These are phyloP conservation scores for Meloidogyne floridensis DNA, from an alignment of 1,140 invertebrate genomes.

Conservation along the genomic window DNA sequence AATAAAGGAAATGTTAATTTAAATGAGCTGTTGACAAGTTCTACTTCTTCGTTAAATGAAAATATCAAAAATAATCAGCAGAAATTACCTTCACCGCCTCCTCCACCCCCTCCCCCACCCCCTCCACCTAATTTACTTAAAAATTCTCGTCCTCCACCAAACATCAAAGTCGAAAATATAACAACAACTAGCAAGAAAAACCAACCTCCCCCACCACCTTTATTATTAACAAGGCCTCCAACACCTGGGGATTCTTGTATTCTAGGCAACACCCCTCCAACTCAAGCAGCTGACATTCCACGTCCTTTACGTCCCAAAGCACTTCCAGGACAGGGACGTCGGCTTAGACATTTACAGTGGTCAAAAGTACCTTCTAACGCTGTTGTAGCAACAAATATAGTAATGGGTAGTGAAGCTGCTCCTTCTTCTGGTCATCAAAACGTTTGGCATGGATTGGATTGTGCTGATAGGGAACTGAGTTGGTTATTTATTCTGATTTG, in stretches of 20 bases:
- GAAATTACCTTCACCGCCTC: not conserved
- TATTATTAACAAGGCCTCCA: not conserved
- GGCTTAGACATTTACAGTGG: slow-evolving; percentile 53
- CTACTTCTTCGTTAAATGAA: not conserved
- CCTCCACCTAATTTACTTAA: slow-evolving; percentile 51
- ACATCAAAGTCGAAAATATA: slow-evolving; percentile 23
- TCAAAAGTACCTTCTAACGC: slow-evolving; percentile 70
- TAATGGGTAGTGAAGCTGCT: slow-evolving; percentile 73
- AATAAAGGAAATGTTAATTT: not conserved
- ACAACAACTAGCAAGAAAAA: not conserved
- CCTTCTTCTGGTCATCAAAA: slow-evolving; percentile 28
- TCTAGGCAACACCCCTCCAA: not conserved
- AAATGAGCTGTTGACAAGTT: not conserved
- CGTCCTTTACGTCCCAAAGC: slow-evolving; percentile 34
- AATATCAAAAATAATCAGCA: not conserved
- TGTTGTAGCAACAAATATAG: slow-evolving; percentile 71
- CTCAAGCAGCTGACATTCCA: slow-evolving; percentile 18
- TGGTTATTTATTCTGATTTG: not conserved
- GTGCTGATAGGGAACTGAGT: slow-evolving; percentile 38
- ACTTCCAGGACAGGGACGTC: slow-evolving; percentile 38
- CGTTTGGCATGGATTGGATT: slow-evolving; percentile 50
- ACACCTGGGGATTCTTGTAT: not conserved
- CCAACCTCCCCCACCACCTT: not conserved
- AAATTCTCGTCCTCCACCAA: slow-evolving; percentile 67
- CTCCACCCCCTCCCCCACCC: slow-evolving; percentile 23